Percentiles rank a stretch among this genome's conserved stretches.
Evolutionary conservation across 2,113 vertebrate species (phyloP).

Genomic region (Cheilinus undulatus): DNA sequence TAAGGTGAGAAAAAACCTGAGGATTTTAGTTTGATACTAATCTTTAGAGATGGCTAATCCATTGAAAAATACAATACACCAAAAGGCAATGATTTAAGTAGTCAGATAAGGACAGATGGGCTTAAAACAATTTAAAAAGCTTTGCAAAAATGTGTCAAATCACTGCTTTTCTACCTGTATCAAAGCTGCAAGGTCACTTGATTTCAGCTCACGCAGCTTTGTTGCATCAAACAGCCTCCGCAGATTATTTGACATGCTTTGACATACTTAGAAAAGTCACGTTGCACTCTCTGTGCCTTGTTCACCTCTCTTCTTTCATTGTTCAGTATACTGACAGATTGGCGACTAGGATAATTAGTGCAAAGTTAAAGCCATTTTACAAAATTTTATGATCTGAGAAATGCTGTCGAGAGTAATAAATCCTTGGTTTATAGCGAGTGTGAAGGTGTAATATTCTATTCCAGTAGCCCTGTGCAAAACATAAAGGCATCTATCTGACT

Average conservation of each 20-base stretch:
- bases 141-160: slow-evolving; percentile 1
- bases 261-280: background rate
- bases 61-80: background rate
- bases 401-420: background rate
- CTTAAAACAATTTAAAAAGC: background rate
- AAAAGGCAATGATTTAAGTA: background rate
- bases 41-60: background rate
- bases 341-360: background rate
- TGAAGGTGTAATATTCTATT: background rate
- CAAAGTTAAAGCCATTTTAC: background rate
- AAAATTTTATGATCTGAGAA: background rate
- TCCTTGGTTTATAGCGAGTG: background rate
- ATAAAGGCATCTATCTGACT: background rate
- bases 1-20: background rate
- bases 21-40: background rate
- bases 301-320: background rate
- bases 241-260: background rate
- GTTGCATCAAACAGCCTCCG: background rate
- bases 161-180: background rate
- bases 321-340: background rate
- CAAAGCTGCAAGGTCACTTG: background rate
- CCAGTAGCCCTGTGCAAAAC: background rate
- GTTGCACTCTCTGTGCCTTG: background rate
- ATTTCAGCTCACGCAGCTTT: background rate
- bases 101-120: background rate